A percentile compares a stretch with the other conserved stretches of the same genome.
Evolutionary conservation across 2,888 invertebrate genomes (phyloP).

Genomic region (Tanytarsus gracilentus): DNA sequence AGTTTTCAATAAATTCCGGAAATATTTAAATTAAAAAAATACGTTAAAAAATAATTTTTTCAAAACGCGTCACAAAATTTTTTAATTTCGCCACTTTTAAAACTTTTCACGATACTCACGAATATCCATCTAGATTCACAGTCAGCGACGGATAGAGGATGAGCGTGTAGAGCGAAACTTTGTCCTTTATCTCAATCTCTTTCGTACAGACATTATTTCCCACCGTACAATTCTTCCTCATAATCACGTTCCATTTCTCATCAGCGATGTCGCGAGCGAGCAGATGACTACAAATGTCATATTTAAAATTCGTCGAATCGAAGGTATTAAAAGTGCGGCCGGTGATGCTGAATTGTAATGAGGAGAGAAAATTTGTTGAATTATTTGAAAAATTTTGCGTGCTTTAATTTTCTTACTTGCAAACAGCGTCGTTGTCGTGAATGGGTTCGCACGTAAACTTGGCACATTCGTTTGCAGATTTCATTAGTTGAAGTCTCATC

Average conservation of each 20-base stretch:
- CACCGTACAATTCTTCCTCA: constrained; percentile 55
- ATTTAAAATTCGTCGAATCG: constrained; percentile 67
- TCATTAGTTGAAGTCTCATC: constrained; percentile 45
- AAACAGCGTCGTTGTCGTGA: constrained; percentile 52
- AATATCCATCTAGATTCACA: constrained; percentile 59
- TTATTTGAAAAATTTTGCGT: not conserved
- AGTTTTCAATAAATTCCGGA: too few species aligned
- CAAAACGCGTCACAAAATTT: too few species aligned
- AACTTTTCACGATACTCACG: constrained; percentile 33
- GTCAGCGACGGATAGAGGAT: constrained; percentile 50
- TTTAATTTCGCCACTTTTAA: not conserved
- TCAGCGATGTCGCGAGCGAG: constrained; percentile 59
- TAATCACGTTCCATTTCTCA: constrained; percentile 63
- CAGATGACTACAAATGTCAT: constrained; percentile 71
- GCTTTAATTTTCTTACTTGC: constrained; percentile 32
- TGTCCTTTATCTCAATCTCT: constrained; percentile 54
- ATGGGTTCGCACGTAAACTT: constrained; percentile 56
- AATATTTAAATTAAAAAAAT: too few species aligned
- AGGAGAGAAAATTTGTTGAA: too few species aligned
- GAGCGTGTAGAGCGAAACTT: constrained; percentile 46
- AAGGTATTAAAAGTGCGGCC: constrained; percentile 71
- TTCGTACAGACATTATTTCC: constrained; percentile 49
- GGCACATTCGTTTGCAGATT: constrained; percentile 44
- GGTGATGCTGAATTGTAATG: constrained; percentile 44
- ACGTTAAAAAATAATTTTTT: too few species aligned